phyloP scores from a whole-genome alignment of 35 echinoderm and acorn worm species.

The Holothuria glaberrima region DNA sequence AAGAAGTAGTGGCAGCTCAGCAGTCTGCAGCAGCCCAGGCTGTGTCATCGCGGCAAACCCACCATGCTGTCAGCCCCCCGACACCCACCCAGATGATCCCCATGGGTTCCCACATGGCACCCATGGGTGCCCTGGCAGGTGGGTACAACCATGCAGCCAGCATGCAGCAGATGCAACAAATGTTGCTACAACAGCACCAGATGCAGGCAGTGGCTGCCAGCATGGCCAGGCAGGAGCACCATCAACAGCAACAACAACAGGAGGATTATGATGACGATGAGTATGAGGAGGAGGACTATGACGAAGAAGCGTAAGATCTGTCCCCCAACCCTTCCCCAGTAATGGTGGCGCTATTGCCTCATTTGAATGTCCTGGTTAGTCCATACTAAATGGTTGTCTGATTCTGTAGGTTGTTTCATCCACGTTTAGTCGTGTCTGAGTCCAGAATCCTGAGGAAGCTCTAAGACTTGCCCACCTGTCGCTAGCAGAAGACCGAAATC shows the following conservation, averaged over 20 bases:
- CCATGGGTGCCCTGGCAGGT: slow-evolving; percentile 30
- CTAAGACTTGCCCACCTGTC: too few species aligned
- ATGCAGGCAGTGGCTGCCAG: slow-evolving; percentile 51
- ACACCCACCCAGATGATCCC: slow-evolving; percentile 48
- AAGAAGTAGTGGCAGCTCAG: slow-evolving; percentile 45
- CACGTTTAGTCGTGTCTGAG: too few species aligned
- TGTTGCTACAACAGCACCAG: slow-evolving; percentile 60
- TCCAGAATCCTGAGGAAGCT: too few species aligned
- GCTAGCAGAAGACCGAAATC: too few species aligned
- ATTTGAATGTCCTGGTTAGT: too few species aligned
- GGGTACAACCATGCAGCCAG: slow-evolving; percentile 63
- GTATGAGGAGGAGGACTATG: slow-evolving; percentile 69
- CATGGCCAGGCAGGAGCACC: slow-evolving; percentile 61
- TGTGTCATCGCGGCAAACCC: slow-evolving; percentile 24
- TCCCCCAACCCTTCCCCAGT: slow-evolving; percentile 7
- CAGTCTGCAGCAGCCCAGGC: slow-evolving; percentile 35
- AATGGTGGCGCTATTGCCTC: slow-evolving; percentile 35
- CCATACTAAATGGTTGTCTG: too few species aligned
- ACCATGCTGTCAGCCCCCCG: slow-evolving; percentile 50
- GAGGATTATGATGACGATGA: slow-evolving; percentile 70
- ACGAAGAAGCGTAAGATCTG: slow-evolving; percentile 63
- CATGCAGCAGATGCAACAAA: slow-evolving; percentile 68
- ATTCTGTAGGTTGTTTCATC: too few species aligned
- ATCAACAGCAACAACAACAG: slow-evolving; percentile 53
- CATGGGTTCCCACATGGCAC: slow-evolving; percentile 52